Percentiles rank a stretch among this genome's conserved stretches.
These are phyloP conservation scores for Ailuropoda melanoleuca DNA, from an alignment of 2,113 vertebrate genomes.

Conservation along the genomic window DNA sequence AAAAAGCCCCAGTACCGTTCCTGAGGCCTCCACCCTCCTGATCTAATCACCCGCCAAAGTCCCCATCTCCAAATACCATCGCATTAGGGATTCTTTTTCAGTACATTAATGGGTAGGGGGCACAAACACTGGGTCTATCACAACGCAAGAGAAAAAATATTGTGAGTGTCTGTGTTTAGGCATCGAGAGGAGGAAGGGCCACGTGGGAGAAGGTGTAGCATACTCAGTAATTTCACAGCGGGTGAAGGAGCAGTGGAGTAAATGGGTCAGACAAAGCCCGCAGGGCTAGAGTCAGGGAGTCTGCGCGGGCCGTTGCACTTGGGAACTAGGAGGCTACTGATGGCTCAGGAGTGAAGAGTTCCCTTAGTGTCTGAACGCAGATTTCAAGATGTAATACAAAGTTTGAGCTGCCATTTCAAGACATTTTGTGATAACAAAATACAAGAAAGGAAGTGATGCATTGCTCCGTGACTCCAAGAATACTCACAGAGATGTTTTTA, in stretches of 20 bases:
- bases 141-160: no score
- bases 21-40: neutral
- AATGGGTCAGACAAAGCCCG: neutral
- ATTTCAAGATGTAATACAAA: neutral
- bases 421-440: neutral
- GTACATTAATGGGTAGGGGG: neutral
- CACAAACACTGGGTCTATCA: neutral
- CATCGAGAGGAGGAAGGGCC: neutral
- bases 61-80: neutral
- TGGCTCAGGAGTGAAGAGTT: neutral
- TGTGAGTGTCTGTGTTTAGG: no score
- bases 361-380: neutral
- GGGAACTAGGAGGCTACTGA: no score
- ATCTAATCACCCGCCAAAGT: neutral
- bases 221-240: neutral
- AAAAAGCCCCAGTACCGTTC: fast-evolving
- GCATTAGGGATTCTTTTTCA: neutral
- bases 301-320: neutral
- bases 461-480: neutral
- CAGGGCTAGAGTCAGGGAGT: neutral
- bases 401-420: neutral
- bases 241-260: neutral
- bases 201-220: no score
- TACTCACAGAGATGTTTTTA: neutral
- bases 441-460: neutral